Conservation (phyloP, 1,140 invertebrate species). For the Eueides isabella region DNA sequence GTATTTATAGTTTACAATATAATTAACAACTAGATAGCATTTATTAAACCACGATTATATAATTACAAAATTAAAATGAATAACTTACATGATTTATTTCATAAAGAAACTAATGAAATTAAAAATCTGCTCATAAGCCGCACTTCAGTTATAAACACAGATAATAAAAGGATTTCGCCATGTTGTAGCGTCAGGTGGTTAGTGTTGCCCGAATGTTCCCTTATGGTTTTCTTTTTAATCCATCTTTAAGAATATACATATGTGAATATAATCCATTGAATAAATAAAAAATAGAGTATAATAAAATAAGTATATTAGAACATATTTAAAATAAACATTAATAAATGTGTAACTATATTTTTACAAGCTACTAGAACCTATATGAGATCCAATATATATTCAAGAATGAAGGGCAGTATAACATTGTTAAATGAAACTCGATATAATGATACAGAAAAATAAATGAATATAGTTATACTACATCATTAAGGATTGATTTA, state of each 20-base stretch:
- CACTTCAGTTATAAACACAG: conserved; percentile 27
- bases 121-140: background rate
- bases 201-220: conserved; percentile 16
- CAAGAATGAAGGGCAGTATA: background rate
- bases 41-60: background rate
- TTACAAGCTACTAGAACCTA: no score
- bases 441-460: background rate
- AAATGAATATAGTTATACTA: background rate
- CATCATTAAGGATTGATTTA: conserved; percentile 18
- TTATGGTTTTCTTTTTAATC: no score
- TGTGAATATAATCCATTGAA: no score
- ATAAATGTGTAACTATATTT: no score
- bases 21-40: background rate
- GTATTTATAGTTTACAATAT: background rate
- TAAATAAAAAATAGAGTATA: no score
- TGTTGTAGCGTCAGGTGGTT: conserved; percentile 31
- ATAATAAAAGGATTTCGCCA: conserved; percentile 30
- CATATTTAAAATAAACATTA: no score
- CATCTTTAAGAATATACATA: no score
- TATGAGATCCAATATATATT: no score
- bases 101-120: background rate
- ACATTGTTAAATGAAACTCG: background rate
- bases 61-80: conserved; percentile 10
- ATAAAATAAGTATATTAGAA: no score
- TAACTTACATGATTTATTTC: conserved; percentile 33